These are phyloP conservation scores for Meda fulgida DNA, from an alignment of 2,797 vertebrate species.

Conservation along the genomic window DNA sequence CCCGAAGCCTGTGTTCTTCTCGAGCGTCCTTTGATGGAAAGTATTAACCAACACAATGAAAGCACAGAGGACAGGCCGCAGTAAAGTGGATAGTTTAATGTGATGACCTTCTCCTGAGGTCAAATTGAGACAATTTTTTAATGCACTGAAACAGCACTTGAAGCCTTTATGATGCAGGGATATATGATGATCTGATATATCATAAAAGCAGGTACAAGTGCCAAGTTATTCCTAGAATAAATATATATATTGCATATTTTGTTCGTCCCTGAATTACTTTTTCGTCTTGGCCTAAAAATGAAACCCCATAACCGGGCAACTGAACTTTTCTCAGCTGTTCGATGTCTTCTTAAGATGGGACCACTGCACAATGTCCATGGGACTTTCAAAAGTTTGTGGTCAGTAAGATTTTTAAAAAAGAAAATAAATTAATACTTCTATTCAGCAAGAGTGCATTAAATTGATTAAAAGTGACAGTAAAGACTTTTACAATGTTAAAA, in stretches of 20 bases:
- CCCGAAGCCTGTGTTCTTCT: constrained; percentile 57
- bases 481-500: neutral
- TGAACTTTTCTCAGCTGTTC: constrained; percentile 59
- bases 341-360: constrained; percentile 17
- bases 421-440: neutral
- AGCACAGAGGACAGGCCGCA: constrained; percentile 40
- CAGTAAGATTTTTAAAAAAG: neutral
- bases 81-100: constrained; percentile 69
- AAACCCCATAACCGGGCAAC: constrained; percentile 60
- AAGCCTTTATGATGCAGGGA: constrained; percentile 18
- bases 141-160: constrained; percentile 47
- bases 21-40: constrained; percentile 73
- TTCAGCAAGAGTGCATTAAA: neutral
- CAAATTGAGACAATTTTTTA: constrained; percentile 63
- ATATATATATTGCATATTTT: neutral
- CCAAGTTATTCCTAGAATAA: neutral
- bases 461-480: neutral
- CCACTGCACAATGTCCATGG: constrained; percentile 24
- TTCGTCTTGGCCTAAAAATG: constrained; percentile 1
- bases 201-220: neutral
- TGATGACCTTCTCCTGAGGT: constrained; percentile 71
- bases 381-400: neutral
- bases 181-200: neutral
- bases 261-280: neutral
- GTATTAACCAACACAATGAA: constrained; percentile 54